These are phyloP conservation scores for Brachyopa scutellaris DNA, from an alignment of 2,888 invertebrate species.

Conservation along the genomic window DNA sequence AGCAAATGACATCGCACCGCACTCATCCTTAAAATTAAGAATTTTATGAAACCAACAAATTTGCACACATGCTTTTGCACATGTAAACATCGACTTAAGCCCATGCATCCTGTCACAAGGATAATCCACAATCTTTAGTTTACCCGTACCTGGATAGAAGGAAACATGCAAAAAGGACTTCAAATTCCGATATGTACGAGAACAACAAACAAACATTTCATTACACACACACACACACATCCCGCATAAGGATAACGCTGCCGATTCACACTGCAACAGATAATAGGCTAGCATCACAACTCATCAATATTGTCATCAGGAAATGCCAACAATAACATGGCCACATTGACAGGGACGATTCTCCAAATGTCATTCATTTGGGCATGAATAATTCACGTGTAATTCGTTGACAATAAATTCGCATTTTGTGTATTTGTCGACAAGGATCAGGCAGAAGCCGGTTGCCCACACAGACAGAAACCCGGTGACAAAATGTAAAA, in stretches of 20 bases:
- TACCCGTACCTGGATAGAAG: background rate
- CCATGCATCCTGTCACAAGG: slow-evolving; percentile 53
- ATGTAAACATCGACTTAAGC: slow-evolving; percentile 57
- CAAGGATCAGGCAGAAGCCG: slow-evolving; percentile 32
- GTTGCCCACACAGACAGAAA: slow-evolving; percentile 50
- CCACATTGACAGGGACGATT: slow-evolving; percentile 31
- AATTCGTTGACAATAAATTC: slow-evolving; percentile 68
- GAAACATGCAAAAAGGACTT: slow-evolving; percentile 2
- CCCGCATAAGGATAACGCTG: slow-evolving; percentile 34
- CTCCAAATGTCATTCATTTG: slow-evolving; percentile 59
- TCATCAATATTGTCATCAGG: slow-evolving; percentile 68
- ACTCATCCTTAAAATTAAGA: slow-evolving; percentile 22
- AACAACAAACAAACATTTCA: slow-evolving; percentile 35
- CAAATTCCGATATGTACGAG: slow-evolving; percentile 42
- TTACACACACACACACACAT: slow-evolving; percentile 8
- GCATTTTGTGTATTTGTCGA: slow-evolving; percentile 24
- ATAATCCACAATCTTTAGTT: slow-evolving; percentile 49
- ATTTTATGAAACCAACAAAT: slow-evolving; percentile 1
- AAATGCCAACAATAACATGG: slow-evolving; percentile 63
- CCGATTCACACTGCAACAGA: slow-evolving; percentile 43
- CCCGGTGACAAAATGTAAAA: slow-evolving; percentile 52
- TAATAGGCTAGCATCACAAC: slow-evolving; percentile 29
- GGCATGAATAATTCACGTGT: slow-evolving; percentile 69
- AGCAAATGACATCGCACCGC: slow-evolving; percentile 8
- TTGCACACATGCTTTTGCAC: slow-evolving; percentile 26